A percentile compares a stretch with the other conserved stretches of the same genome.
phyloP scores from a whole-genome alignment of 53 echinoderm and acorn worm genomes.

The Stichopus horrens region DNA sequence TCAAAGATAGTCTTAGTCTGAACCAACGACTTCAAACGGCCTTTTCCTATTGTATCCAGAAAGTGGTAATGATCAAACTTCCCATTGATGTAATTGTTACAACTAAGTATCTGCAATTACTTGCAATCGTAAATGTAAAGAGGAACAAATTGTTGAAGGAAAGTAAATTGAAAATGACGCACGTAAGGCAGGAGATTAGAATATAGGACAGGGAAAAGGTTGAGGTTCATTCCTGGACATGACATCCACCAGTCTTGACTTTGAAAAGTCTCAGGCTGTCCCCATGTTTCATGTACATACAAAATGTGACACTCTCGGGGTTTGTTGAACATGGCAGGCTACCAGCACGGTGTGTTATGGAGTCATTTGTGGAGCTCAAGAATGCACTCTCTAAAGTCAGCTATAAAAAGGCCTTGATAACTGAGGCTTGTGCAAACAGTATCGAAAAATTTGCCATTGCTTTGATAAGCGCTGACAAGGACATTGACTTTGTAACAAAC shows the following conservation, averaged over 20 bases:
- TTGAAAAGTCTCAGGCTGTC: constrained; percentile 20
- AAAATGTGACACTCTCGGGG: constrained; percentile 46
- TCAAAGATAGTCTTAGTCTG: no score
- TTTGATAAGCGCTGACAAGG: constrained; percentile 29
- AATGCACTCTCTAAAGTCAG: constrained; percentile 48
- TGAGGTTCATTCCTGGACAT: constrained; percentile 35
- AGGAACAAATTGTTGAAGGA: no score
- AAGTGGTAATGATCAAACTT: no score
- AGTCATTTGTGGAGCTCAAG: constrained; percentile 44
- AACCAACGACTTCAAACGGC: no score
- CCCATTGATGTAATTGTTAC: no score
- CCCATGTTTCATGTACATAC: constrained; percentile 54
- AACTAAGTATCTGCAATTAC: no score
- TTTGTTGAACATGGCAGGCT: constrained; percentile 49
- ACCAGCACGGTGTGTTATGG: constrained; percentile 49
- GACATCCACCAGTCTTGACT: constrained; percentile 34
- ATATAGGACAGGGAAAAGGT: not conserved
- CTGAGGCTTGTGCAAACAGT: constrained; percentile 38
- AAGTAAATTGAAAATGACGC: no score
- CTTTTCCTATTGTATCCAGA: no score
- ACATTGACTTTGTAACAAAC: constrained; percentile 37
- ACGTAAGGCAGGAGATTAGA: no score
- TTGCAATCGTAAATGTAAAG: no score
- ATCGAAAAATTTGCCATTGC: constrained; percentile 56
- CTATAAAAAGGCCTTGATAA: constrained; percentile 43